These are phyloP conservation scores for Trichonephila inaurata DNA, from an alignment of 1,140 invertebrate species.

Conservation along the genomic window DNA sequence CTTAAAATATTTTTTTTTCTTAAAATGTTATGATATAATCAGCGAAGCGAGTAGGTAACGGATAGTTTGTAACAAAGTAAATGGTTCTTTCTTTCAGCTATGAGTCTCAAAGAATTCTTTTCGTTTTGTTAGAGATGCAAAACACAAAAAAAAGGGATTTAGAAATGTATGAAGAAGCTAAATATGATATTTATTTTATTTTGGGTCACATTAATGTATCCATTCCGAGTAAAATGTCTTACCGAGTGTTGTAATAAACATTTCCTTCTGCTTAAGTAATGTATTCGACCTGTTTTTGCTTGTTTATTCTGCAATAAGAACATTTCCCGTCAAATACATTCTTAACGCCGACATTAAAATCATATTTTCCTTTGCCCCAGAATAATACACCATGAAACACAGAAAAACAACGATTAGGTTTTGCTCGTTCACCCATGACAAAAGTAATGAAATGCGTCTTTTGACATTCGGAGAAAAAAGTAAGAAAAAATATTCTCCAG, in stretches of 20 bases:
- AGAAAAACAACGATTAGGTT: constrained; percentile 45
- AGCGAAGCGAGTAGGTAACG: too few relatives aligned
- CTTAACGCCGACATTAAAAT: constrained; percentile 14
- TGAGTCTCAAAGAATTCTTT: too few relatives aligned
- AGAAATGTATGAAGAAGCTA: background rate
- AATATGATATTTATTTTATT: background rate
- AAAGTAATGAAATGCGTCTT: constrained; percentile 4
- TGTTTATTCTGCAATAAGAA: background rate
- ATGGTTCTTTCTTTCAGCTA: too few relatives aligned
- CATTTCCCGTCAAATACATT: constrained; percentile 11
- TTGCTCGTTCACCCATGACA: background rate
- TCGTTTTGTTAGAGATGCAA: too few relatives aligned
- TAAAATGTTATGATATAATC: too few relatives aligned
- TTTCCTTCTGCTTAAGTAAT: background rate
- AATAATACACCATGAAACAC: constrained; percentile 32
- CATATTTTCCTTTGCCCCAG: constrained; percentile 12
- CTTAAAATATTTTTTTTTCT: too few relatives aligned
- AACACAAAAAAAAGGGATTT: too few relatives aligned
- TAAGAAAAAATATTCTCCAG: background rate
- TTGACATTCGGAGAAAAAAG: background rate
- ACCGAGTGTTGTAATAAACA: background rate
- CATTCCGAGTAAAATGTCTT: background rate
- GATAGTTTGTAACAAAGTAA: too few relatives aligned
- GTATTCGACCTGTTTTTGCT: background rate
- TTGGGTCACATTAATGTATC: background rate